Evolutionary conservation across 2,888 invertebrate species (phyloP), one percentile per base, ranked within the genome.

Genomic region (Cryptophagus acutangulus): DNA sequence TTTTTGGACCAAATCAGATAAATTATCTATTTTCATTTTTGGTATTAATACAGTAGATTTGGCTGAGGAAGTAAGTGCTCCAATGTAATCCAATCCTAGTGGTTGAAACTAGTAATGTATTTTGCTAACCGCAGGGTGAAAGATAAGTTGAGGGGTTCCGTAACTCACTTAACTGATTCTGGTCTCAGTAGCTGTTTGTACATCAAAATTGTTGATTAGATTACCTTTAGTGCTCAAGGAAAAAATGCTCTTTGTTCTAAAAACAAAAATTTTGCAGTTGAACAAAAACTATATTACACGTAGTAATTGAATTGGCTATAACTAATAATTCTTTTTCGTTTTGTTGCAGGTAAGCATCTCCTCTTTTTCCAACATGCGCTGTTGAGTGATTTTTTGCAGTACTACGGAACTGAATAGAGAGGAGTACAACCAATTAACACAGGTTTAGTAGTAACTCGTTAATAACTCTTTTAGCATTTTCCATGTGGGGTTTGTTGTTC

Each of bases 391-490:
- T 26, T 26, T n/a, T 26, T 4, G n/a, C n/a, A n/a, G n/a, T n/a
- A n/a, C n/a, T n/a, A n/a, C n/a, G 10, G 26, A 3, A 8, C 20
- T 26, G 26, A 26, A 12, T 13, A n/a, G 26, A 26, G 12, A 3
- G 3, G 26, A 26, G 26, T 26, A n/a, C 4, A 26, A 26, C 26
- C 30, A 29, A 37, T 29, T 37, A 29, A 29, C 37, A 37, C 17
- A 37, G 37, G 30, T 37, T 37, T 37, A 37, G 17, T n/a, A n/a
- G n/a, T 37, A 37, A 37, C 37, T 37, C 10, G 37, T 37, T 31
- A 37, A 37, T 37, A 37, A 37, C 29, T 29, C 17, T 36, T n/a
- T 14, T 37, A 37, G 26, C 17, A 37, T 25, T 37, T 28, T 37
- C 12, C 12, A 13, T 26, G 18, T 25, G 10, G 37, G 37, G 37